Conservation (phyloP, 2,113 vertebrate species). For the Antechinus stuartii region DNA sequence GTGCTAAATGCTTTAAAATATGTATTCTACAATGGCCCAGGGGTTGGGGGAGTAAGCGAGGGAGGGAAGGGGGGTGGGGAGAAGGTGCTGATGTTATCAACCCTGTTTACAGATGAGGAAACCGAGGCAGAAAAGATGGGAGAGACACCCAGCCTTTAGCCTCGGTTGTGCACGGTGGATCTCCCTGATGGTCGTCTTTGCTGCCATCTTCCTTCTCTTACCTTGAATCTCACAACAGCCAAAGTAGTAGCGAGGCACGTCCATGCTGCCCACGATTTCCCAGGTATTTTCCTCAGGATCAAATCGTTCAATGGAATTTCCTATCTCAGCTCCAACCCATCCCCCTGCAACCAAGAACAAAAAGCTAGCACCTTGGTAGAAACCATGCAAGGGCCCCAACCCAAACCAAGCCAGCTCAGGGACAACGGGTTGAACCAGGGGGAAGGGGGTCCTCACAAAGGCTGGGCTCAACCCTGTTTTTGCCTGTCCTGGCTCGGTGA, state of each 20-base stretch:
- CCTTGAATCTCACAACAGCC: conserved; percentile 98
- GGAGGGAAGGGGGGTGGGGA: too few relatives aligned
- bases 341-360: conserved; percentile 88
- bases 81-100: neutral
- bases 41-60: too few relatives aligned
- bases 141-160: neutral
- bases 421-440: too few relatives aligned
- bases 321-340: conserved; percentile 98
- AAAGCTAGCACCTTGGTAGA: neutral
- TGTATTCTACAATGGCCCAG: too few relatives aligned
- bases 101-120: neutral
- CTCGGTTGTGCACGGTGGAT: too few relatives aligned
- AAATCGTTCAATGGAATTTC: conserved; percentile 95
- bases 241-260: conserved; percentile 94
- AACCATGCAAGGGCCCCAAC: too few relatives aligned
- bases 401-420: neutral
- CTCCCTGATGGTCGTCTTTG: too few relatives aligned
- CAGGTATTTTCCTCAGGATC: conserved; percentile 97
- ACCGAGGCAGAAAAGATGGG: neutral
- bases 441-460: neutral
- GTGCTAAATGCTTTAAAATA: neutral
- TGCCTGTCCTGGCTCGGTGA: too few relatives aligned
- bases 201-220: conserved; percentile 65
- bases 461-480: neutral
- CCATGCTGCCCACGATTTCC: conserved; percentile 96